Evolutionary conservation across 1,140 invertebrate species (phyloP).

Genomic region (Aphaenogaster floridana): DNA sequence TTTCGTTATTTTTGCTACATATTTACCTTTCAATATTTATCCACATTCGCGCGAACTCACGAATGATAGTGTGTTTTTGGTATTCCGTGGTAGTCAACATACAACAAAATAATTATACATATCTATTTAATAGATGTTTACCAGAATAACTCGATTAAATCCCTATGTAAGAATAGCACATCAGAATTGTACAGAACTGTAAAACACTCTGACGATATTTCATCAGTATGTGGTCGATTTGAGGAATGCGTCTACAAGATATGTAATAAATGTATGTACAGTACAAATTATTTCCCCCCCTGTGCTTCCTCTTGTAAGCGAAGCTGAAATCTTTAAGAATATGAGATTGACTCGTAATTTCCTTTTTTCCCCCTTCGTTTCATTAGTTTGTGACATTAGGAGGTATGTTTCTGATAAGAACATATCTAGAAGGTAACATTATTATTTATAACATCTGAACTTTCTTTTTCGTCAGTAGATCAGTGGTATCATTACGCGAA

Average conservation of each 20-base stretch:
- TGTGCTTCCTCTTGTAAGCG: not conserved
- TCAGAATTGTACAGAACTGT: conserved; percentile 31
- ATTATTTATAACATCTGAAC: not conserved
- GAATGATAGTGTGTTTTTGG: not conserved
- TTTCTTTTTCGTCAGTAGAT: not conserved
- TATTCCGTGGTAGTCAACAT: not conserved
- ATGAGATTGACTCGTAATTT: not conserved
- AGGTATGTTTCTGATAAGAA: not conserved
- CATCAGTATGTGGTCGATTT: conserved; percentile 22
- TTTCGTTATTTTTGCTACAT: not conserved
- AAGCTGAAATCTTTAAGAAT: not conserved
- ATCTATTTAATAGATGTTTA: conserved; percentile 24
- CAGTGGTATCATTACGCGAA: not conserved
- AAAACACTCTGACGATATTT: conserved; percentile 41
- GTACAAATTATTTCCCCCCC: conserved; percentile 65
- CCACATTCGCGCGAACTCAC: not conserved
- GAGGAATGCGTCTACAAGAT: conserved; percentile 52
- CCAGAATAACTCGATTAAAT: not conserved
- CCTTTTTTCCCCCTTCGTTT: not conserved
- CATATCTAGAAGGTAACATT: not conserved
- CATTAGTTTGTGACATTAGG: not conserved
- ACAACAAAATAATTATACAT: conserved; percentile 15
- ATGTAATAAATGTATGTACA: conserved; percentile 67
- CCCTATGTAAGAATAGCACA: not conserved
- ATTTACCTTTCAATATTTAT: not conserved